Base-by-base conservation (phyloP, 2,113 vertebrate genomes). In the Cricetomys ansorgei region DNA sequence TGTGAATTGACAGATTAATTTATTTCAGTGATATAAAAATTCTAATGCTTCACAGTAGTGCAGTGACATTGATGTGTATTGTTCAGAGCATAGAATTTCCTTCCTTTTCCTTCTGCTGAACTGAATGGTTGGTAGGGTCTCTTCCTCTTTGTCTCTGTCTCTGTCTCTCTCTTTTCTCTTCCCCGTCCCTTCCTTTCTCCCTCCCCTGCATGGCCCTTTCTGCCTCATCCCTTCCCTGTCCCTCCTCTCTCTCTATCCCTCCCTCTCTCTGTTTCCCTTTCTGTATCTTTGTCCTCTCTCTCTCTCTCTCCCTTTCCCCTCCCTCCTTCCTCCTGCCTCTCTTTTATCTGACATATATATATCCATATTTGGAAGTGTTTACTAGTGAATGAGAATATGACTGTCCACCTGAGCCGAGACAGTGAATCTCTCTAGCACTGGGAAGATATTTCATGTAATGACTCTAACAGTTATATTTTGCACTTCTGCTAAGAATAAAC, bases 1-100 rank as follows among this genome's bases (percentile, higher is more conserved):
- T 80, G 37, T 90, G 77, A 89, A 69, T 83, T 45, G 67, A 72
- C 88, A 37, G 15, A 77, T 92, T 91, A 53, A 89, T 80, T 88
- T 90, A 75, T 21, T 91, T 94, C 17, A 93, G 1, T 76, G 13
- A 2, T 16, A 29, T 65, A 91, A 94, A 88, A 84, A 12, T 59
- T 86, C 55, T 89, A 43, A 25, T 55, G 57, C 15, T 59, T 96
- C 23, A 21, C 19, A 79, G 5, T 76, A 64, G 17, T 95, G 16
- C 40, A 9, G 12, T 76, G 84, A 29, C n/a, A 80, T 27, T 87
- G 40, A n/a, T 88, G 0, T 89, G 91, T 11, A 67, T 77, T 95
- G 11, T 9, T 65, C n/a, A 91, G 34, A 83, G 23, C 62, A 27
- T 83, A 67, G 10, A 45, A 21, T 10, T 70, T 92, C 65, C 19